Conservation (phyloP, 2,113 vertebrate species). For the Azemiops feae region DNA sequence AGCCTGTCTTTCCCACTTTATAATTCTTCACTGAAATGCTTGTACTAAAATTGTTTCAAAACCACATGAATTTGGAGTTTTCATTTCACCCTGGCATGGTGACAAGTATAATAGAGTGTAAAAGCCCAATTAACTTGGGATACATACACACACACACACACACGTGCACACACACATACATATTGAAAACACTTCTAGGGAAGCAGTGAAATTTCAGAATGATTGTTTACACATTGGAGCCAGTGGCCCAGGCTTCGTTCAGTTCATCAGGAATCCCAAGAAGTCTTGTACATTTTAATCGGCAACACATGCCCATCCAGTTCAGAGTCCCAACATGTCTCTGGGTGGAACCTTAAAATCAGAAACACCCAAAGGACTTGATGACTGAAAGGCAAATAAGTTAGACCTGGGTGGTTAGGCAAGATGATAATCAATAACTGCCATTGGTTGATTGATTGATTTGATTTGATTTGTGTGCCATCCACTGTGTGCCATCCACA, state of each 20-base stretch:
- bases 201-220: conserved; percentile 65
- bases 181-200: conserved; percentile 54
- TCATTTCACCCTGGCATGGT: conserved; percentile 68
- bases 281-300: not conserved
- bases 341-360: not conserved
- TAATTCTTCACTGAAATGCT: conserved; percentile 56
- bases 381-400: not conserved
- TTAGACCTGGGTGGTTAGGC: not conserved
- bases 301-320: not conserved
- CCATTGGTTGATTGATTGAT: no score
- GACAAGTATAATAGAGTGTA: conserved; percentile 73
- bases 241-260: conserved; percentile 54
- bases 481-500: no score
- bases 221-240: conserved; percentile 67
- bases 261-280: conserved; percentile 48
- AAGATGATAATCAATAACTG: not conserved
- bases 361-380: not conserved
- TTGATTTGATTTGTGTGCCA: no score
- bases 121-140: conserved; percentile 74
- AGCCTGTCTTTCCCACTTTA: conserved; percentile 59
- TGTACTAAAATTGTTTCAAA: conserved; percentile 68
- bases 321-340: not conserved
- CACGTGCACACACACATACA: not conserved
- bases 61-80: conserved; percentile 70
- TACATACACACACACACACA: conserved; percentile 5